Base-by-base conservation (phyloP, 1,140 invertebrate genomes). In the Drosophila gunungcola region DNA sequence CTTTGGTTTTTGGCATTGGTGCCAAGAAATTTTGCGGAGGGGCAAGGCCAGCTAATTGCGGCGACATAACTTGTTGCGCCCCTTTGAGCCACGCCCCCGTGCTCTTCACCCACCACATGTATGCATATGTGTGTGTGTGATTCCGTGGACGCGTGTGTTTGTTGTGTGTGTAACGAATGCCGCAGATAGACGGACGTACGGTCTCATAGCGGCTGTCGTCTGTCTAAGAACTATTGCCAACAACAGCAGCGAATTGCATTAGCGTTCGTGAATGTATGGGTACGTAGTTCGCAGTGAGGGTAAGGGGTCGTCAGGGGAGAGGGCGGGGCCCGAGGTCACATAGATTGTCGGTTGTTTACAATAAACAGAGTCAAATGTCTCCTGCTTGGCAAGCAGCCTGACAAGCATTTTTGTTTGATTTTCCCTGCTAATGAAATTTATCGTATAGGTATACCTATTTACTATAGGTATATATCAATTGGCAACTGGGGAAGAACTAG, bases 311-410 rank as follows among this genome's bases (percentile, higher is more conserved):
- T 5, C 7, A 32, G 29, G 2, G 29, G 0, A 5, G 7, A 6
- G 29, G 53, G 42, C 25, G 46, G 42, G 41, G 42, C 70, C 67
- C 58, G 72, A 83, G 83, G 83, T 60, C 75, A 68, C 76, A 82
- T 88, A 74, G 74, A 64, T 83, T 75, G 75, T 73, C 70, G 60
- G 43, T 75, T 77, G 83, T 70, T 86, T 83, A 80, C 84, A 73
- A 88, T 88, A 86, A 88, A 86, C 83, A 86, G 72, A 83, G 83
- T 83, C 83, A 86, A 83, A 86, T 86, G 84, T 81, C 81, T 81
- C 76, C 53, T 43, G 43, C 46, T 55, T 86, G 78, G 67, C 73
- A 74, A 56, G 60, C 55, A 54, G 45, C 74, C 55, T 72, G 57
- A 39, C 73, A 67, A 49, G 61, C 72, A 76, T 84, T 80, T 84